Base-by-base conservation (phyloP, 1,140 invertebrate species). In the Druon quercuslanigerum region DNA sequence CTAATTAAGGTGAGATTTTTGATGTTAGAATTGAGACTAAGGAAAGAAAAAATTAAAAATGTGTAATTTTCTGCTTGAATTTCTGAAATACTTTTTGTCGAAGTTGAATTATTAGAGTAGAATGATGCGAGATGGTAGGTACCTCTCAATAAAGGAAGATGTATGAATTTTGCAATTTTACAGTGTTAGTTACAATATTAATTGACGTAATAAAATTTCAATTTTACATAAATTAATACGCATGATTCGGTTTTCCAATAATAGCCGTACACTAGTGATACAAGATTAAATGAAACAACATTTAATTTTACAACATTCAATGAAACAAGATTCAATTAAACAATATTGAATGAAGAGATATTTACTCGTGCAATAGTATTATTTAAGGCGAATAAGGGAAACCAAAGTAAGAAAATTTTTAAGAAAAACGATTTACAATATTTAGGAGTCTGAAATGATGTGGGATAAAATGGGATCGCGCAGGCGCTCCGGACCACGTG, bases 401-500 rank as follows among this genome's bases (percentile, higher is more conserved):
- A 46, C 7, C 50, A 50, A 70, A 54, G 9, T 19, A 1, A n/a
- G n/a, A n/a, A 54, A 9, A n/a, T 13, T 52, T 12, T 4, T 0
- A 52, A 17, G 52, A 54, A 52, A 16, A 54, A 9, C 46, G 33
- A n/a, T 66, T 8, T 66, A 66, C 40, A 46, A 46, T 9, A 11
- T 46, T 5, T 33, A 33, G 25, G 25, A 46, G 7, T 46, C 7
- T 46, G 40, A 46, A 11, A 46, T 33, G 57, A 66, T 25, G 33
- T 40, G n/a, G 25, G 60, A 40, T 33, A 60, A 25, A 60, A 81
- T 40, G 54, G 76, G 79, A 85, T 72, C 83, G 87, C 87, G 87
- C 87, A 89, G 85, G 87, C 87, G 87, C 87, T 57, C 70, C 79
- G 75, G 71, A 81, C 87, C 86, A 86, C 86, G 87, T 87, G 87